These are phyloP conservation scores for Tragulus kanchil DNA, from an alignment of 2,113 vertebrate genomes.

Conservation along the genomic window DNA sequence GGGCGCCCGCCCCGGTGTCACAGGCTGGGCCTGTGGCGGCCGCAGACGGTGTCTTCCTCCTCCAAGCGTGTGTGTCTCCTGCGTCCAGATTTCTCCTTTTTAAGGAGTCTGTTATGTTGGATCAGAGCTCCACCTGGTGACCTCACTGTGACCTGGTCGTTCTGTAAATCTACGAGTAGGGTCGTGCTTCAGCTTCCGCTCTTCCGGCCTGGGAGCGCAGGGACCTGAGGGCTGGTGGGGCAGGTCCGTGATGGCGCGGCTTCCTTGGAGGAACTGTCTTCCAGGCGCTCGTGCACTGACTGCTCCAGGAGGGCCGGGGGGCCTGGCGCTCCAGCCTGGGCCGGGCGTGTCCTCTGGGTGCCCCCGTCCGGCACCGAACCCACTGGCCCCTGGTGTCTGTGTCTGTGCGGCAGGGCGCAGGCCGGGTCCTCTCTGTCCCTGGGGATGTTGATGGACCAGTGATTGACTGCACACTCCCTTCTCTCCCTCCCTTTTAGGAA, in stretches of 20 bases:
- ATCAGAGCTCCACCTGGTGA: background rate
- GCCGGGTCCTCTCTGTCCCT: background rate
- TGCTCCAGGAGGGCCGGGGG: background rate
- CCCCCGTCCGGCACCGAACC: background rate
- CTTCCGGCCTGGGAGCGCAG: background rate
- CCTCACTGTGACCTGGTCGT: background rate
- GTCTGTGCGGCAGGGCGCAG: too few species aligned
- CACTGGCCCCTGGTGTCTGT: background rate
- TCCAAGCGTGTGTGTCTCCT: background rate
- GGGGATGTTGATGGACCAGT: background rate
- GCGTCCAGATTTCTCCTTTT: background rate
- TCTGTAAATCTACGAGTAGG: conserved; percentile 19
- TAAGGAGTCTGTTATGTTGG: background rate
- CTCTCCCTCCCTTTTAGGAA: conserved; percentile 82
- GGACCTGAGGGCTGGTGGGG: background rate
- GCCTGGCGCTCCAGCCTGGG: background rate
- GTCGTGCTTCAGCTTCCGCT: background rate
- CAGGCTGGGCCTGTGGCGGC: background rate
- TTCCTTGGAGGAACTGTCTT: background rate
- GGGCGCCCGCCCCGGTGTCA: background rate
- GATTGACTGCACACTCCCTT: background rate
- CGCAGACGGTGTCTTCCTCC: background rate
- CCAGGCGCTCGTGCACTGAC: accelerated
- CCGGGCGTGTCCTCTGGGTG: background rate
- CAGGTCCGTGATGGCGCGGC: background rate